Percentiles rank a stretch among this genome's conserved stretches.
Evolutionary conservation across 2,113 vertebrate genomes (phyloP).

Genomic region (Oenanthe melanoleuca): DNA sequence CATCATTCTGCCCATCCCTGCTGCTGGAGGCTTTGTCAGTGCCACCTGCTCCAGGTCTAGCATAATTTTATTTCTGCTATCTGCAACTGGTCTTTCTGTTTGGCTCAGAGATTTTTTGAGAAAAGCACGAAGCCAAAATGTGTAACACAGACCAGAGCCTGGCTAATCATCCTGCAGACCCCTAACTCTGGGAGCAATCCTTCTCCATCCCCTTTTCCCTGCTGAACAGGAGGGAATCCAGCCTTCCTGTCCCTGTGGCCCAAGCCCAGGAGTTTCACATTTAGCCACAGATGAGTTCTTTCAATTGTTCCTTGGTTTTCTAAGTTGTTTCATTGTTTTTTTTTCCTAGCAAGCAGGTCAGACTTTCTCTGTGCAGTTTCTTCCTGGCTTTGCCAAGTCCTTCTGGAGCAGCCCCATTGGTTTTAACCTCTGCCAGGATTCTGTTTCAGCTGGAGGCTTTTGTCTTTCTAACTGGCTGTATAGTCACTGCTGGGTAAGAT

Average conservation of each 20-base stretch:
- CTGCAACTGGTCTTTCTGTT: neutral
- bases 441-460: neutral
- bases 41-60: neutral
- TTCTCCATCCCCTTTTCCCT: neutral
- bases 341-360: neutral
- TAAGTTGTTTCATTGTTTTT: neutral
- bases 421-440: neutral
- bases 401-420: neutral
- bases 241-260: neutral
- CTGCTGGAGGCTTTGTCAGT: neutral
- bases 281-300: neutral
- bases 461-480: neutral
- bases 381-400: neutral
- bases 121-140: neutral
- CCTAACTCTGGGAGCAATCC: neutral
- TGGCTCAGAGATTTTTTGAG: neutral
- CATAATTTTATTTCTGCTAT: neutral
- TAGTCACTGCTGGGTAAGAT: neutral
- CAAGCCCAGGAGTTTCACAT: neutral
- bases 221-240: neutral
- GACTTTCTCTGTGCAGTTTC: neutral
- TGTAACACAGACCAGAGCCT: neutral
- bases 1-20: neutral
- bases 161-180: neutral
- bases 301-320: neutral